Conservation (phyloP, 2,113 vertebrate species). For the Scytalopus superciliaris region DNA sequence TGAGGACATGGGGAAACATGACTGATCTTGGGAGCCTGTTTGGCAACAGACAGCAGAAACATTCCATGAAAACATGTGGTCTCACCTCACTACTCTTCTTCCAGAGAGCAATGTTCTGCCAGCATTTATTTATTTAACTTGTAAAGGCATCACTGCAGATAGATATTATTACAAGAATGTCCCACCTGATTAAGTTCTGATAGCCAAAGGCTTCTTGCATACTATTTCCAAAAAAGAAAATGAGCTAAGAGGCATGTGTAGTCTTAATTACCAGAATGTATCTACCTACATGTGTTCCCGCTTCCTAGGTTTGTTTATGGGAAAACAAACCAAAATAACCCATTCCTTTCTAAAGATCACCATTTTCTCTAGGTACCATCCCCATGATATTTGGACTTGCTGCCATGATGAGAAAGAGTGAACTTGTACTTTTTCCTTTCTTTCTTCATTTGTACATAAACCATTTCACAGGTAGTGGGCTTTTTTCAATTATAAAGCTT, state of each 20-base stretch:
- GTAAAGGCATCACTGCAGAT: not conserved
- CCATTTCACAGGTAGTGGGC: not conserved
- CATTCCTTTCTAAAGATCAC: not conserved
- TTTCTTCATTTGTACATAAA: not conserved
- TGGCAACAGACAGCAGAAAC: not conserved
- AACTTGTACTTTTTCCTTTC: not conserved
- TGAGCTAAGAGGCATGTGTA: not conserved
- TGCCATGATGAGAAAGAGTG: not conserved
- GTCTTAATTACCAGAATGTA: not conserved
- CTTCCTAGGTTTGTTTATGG: not conserved
- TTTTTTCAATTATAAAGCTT: not conserved
- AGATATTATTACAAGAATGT: not conserved
- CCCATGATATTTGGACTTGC: not conserved
- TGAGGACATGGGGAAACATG: not conserved
- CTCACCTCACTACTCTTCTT: not conserved
- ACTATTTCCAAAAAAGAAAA: conserved; percentile 9
- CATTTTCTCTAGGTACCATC: not conserved
- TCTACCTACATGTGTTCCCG: not conserved
- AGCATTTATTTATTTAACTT: conserved; percentile 33
- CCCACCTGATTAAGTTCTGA: not conserved
- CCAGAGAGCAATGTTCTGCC: not conserved
- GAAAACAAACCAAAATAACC: not conserved
- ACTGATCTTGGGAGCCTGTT: not conserved
- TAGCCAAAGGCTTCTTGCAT: conserved; percentile 10
- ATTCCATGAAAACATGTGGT: not conserved